Base-by-base conservation (phyloP, 1,140 invertebrate genomes). In the Microplitis mediator region DNA sequence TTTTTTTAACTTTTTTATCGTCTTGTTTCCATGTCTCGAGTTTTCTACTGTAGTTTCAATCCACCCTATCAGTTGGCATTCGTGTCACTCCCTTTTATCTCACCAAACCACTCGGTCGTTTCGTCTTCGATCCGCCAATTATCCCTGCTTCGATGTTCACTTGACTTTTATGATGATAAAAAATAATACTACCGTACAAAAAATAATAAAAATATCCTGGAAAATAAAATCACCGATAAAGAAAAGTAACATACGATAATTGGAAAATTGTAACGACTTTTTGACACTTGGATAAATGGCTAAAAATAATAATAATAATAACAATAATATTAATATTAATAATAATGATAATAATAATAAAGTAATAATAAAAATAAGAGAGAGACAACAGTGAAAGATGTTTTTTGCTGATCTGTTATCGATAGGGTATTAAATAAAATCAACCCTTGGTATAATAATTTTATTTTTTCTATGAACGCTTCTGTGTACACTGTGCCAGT, bases 401-500 rank as follows among this genome's bases (percentile, higher is more conserved):
- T 76, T 80, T 77, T 77, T 64, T 67, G 75, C 72, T 77, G 74
- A 76, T 77, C 78, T 76, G 77, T 80, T 79, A 80, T 79, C 76
- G 74, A 78, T 77, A 61, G 77, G 74, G 73, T 66, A 31, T 13
- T 65, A 11, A 45, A 66, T 50, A 70, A 32, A 52, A 23, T 34
- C 2, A 67, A 61, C 75, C 76, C 76, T 77, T 73, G 76, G 74
- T 77, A 76, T 76, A 75, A 80, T 79, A 80, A 79, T 79, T 80
- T 80, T 79, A 80, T 80, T 80, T 80, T 80, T 80, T 77, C 77
- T 80, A 79, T 78, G 69, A 68, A 65, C 68, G 65, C 52, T 72
- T 61, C 60, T 65, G 50, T 36, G 39, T 13, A 35, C 8, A 54
- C 52, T 54, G 51, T 23, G 6, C 31, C 69, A 58, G 11, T 32